These are phyloP conservation scores for Hydrotaea cyrtoneurina DNA, from an alignment of 2,888 invertebrate species.

Conservation along the genomic window DNA sequence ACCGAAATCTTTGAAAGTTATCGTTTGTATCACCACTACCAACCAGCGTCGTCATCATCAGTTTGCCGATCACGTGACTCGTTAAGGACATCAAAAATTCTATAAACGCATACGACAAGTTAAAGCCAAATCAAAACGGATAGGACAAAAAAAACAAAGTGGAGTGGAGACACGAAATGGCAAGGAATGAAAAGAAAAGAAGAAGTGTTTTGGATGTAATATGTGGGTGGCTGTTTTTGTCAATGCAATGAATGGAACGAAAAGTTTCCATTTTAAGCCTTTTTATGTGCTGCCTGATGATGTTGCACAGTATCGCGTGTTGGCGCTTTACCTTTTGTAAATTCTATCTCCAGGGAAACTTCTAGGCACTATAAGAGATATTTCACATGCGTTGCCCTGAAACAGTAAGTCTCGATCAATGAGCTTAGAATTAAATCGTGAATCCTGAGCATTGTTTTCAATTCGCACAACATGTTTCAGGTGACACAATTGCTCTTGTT, in stretches of 20 bases:
- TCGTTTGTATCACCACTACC: slow-evolving; percentile 14
- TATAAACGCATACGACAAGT: slow-evolving; percentile 62
- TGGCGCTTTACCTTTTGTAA: no score
- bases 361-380: no score
- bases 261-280: background rate
- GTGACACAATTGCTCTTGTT: no score
- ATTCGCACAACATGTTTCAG: no score
- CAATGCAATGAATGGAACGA: background rate
- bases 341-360: no score
- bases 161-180: background rate
- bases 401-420: no score
- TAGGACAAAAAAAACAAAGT: slow-evolving; percentile 18
- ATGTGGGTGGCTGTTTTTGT: background rate
- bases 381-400: no score
- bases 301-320: background rate
- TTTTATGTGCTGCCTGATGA: background rate
- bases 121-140: slow-evolving; percentile 40
- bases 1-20: slow-evolving; percentile 42
- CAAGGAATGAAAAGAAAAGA: background rate
- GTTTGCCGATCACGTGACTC: slow-evolving; percentile 70
- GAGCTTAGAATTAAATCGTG: no score
- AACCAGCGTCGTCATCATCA: slow-evolving; percentile 34
- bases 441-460: no score
- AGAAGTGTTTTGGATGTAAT: background rate
- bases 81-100: slow-evolving; percentile 70